Base-by-base conservation (phyloP, 2,113 vertebrate species). In the Cinclus cinclus region DNA sequence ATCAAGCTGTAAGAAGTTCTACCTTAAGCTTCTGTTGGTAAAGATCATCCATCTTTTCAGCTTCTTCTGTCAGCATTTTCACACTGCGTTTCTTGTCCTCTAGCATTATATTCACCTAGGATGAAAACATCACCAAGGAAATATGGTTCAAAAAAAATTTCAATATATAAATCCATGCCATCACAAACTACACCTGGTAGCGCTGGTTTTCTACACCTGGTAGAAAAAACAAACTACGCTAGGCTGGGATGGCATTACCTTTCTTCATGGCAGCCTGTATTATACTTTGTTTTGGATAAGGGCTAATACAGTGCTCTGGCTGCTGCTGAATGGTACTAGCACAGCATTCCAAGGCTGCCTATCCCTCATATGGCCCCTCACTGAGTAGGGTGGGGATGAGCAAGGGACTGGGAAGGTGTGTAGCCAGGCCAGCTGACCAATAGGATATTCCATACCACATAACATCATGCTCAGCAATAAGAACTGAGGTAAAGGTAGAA, bases 1-100 rank as follows among this genome's bases (percentile, higher is more conserved):
- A 85, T 69, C 39, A 65, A 33, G 2, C 6, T 63, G 2, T 39
- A 76, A 62, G 23, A 74, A 63, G 17, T 30, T 78, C 69, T 92
- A 98, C 98, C 97, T 98, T 98, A 39, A 97, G 94, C 59, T 98
- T 98, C 68, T 98, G 97, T 37, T 97, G 97, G 41, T 97, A 96
- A 59, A 97, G 96, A 46, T 98, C 98, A 59, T 98, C 98, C 64
- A 98, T 82, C 81, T 98, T 98, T 65, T 98, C 98, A 53, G 96
- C 97, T 94, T 98, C 98, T 88, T 98, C 98, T 62, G 97, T 98
- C 42, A 97, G 92, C 24, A 39, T 96, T 93, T 95, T 98, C 31
- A 98, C 94, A 31, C 44, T 91, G 55, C 95, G 98, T 73, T 94
- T 97, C 60, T 95, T 97, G 31, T 98, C 98, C 8, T 44, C 94